Evolutionary conservation across 2,888 invertebrate species (phyloP), one percentile per base, ranked within the genome.

Genomic region (Xanthorhoe spadicearia): DNA sequence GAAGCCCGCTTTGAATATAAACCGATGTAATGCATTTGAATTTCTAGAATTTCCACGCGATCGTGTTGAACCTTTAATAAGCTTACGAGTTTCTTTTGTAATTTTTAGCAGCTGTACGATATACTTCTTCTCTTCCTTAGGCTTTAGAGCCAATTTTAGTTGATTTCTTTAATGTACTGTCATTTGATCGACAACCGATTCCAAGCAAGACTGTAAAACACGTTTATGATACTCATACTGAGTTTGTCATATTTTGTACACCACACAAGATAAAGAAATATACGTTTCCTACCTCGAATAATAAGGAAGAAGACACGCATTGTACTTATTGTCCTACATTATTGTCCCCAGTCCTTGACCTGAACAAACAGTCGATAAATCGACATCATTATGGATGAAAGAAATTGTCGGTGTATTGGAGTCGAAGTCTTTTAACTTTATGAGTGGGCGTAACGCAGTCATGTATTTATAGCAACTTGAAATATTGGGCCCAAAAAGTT

Each of bases 321-420:
- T 52, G 38, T 51, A 49, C 10, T 55, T 51, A 52, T 52, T 50
- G 61, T 19, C 23, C 43, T 23, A 23, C 50, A 57, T 49, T 48
- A 46, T 57, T 57, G 52, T 55, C 35, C 38, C 38, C 38, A 56
- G 49, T 15, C 65, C 65, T 58, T 58, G 61, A 28, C 57, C 65
- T 52, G 38, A 56, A 13, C n/a, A 48, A 61, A 53, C 35, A 38
- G 60, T 61, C 61, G 61, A 61, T 61, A 61, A 48, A 52, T 15
- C 46, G 56, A 52, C 38, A 38, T 52, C 35, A 48, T 61, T 52
- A 51, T 32, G 46, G 51, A 52, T 53, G 43, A 52, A 52, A 56
- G 18, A 48, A 48, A 56, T 49, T 49, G 61, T 50, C 15, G 46
- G 43, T 55, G 10, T 59, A 49, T 58, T 17, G 19, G 15, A 49